Evolutionary conservation across 1,140 invertebrate species (phyloP), one percentile per base, ranked within the genome.

Genomic region (Venustaconcha ellipsiformis): DNA sequence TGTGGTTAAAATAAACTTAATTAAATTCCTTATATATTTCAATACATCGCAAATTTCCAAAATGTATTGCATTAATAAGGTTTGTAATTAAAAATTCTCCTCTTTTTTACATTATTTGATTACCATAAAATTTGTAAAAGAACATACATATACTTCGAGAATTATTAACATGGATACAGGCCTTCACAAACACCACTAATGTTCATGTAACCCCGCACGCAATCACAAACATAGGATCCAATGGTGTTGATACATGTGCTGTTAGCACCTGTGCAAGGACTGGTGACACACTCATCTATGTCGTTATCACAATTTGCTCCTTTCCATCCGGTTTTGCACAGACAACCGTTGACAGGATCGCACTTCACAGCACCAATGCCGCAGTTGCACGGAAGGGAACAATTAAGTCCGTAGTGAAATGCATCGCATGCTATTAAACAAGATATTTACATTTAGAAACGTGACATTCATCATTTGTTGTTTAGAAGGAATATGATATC

Each of bases 271-370:
- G n/a, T 58, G 30, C 76, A 80, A n/a, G 23, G 64, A 5, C 70
- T 30, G 18, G 60, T 26, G 1, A 23, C 37, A 14, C 85, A 87
- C 64, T 83, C 83, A 63, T 83, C 70, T 15, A 83, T 72, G 63
- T 84, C 80, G 2, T 58, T 60, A 57, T 81, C 74, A 80, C 85
- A 87, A n/a, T 74, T 75, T 0, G 57, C 17, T 11, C 82, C 83
- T 1, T 77, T 76, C 82, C 82, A 85, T 6, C 83, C 83, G 14
- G 72, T 30, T 23, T 70, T 73, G 74, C 83, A 85, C 3, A 82
- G 71, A 78, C 83, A 85, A 2, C 83, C 83, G 5, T 15, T 65
- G 15, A 78, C 37, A 18, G 65, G n/a, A 62, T 83, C 70, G 76
- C 83, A 85, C 0, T 62, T 30, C 14, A 58, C 30, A 12, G 78